Base-by-base conservation (phyloP, 2,888 invertebrate species). In the Cremastobaeus sp. region DNA sequence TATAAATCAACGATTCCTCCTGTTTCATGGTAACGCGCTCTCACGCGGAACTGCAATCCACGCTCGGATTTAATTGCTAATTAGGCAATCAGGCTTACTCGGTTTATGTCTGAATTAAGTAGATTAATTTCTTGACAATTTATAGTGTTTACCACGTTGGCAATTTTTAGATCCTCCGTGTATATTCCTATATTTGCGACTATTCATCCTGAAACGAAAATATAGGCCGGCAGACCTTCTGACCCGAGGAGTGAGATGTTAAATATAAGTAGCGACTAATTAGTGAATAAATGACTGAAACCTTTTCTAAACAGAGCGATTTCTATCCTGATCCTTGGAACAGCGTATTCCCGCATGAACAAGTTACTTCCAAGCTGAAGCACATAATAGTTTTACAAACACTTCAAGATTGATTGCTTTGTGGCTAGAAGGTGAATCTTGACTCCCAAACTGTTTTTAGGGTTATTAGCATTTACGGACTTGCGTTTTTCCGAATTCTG, bases 381-480 rank as follows among this genome's bases (percentile, higher is more conserved):
- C 68, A 59, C 68, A 52, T 59, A 52, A 59, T 20, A 59, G 50
- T 59, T 59, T 68, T 50, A 52, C 37, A 68, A 68, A 68, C 59
- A 59, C 50, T 68, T 54, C 37, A 62, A 70, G 69, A 70, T 70
- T 70, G 69, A 70, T 70, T 70, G 52, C 62, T 62, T 28, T 62
- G 28, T 45, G 25, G 55, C 55, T 37, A 70, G 41, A 62, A 52
- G 68, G 59, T 50, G 25, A 62, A 55, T 62, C 54, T 70, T 69
- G 30, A 48, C 60, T 39, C 48, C 55, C 41, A 55, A 70, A 70
- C 60, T n/a, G n/a, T 70, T 55, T 55, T 34, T 47, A 62, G 47
- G 47, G 55, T 62, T 35, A 48, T 70, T 55, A 47, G 54, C 35
- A 39, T 69, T 60, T 60, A 45, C 45, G 45, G 54, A 50, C 48